Evolutionary conservation across 2,113 vertebrate genomes (phyloP).

Genomic region (Lathamus discolor): DNA sequence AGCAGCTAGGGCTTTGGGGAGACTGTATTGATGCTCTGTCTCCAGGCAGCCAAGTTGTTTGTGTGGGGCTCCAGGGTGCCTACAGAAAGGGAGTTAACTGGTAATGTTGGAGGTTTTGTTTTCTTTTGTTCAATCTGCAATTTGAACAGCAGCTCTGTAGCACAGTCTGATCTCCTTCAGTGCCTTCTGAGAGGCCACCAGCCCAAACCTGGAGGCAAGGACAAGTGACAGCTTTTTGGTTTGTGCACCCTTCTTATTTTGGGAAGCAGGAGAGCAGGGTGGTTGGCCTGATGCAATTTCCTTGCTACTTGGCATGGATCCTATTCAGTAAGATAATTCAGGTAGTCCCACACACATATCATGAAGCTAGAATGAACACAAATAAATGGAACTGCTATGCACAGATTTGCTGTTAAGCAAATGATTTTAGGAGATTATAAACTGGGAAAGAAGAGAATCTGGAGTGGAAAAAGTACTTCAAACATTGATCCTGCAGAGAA

Average conservation of each 20-base stretch:
- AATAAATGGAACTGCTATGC: not conserved
- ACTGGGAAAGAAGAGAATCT: not conserved
- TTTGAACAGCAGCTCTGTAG: not conserved
- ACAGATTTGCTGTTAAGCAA: not conserved
- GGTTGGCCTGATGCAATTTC: not conserved
- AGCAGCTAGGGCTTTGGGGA: not conserved
- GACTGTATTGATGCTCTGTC: not conserved
- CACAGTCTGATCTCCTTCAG: not conserved
- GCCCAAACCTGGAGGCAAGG: not conserved
- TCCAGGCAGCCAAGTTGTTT: not conserved
- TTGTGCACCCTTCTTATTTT: not conserved
- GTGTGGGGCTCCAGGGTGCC: fast-evolving
- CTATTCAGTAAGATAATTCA: not conserved
- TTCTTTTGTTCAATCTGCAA: not conserved
- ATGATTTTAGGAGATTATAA: not conserved
- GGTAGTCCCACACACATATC: not conserved
- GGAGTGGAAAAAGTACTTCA: not conserved
- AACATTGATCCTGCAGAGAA: not conserved
- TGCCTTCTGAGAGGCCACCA: fast-evolving
- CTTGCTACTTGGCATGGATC: not conserved
- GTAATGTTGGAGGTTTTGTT: not conserved
- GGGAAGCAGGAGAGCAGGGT: not conserved
- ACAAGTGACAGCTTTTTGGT: not conserved
- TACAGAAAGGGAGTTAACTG: not conserved
- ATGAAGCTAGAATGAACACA: not conserved